A percentile compares a stretch with the other conserved stretches of the same genome.
phyloP scores from a whole-genome alignment of 2,797 vertebrate species.

The Argyrosomus regius region DNA sequence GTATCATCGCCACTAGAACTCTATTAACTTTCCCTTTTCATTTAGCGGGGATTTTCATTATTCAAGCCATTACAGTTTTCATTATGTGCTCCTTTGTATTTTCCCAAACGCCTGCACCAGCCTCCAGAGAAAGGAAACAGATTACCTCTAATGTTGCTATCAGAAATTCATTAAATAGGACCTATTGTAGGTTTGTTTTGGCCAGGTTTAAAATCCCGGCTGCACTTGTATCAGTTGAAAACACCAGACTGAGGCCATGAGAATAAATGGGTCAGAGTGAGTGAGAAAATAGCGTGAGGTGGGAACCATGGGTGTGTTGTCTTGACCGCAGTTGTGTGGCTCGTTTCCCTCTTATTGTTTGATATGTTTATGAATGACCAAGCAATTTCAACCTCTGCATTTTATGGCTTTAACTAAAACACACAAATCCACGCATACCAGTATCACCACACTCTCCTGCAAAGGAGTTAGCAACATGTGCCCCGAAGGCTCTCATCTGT shows the following conservation, averaged over 20 bases:
- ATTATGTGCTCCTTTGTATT: conserved; percentile 64
- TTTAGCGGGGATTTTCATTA: conserved; percentile 66
- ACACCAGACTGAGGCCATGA: conserved; percentile 15
- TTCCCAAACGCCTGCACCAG: conserved; percentile 47
- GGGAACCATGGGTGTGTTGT: conserved; percentile 12
- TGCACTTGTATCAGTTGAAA: conserved; percentile 15
- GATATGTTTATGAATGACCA: conserved; percentile 20
- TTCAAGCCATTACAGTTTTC: conserved; percentile 67
- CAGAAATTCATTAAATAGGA: conserved; percentile 43
- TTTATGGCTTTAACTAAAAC: conserved; percentile 28
- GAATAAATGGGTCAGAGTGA: conserved; percentile 18
- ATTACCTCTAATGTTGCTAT: conserved; percentile 61
- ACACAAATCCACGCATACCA: conserved; percentile 10
- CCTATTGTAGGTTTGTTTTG: conserved; percentile 49
- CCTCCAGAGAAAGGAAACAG: conserved; percentile 56
- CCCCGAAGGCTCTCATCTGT: conserved; percentile 76
- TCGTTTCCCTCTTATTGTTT: conserved; percentile 16
- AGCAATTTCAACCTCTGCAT: conserved; percentile 15
- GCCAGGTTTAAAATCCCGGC: conserved; percentile 38
- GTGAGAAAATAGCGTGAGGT: conserved; percentile 28
- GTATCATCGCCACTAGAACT: conserved; percentile 50
- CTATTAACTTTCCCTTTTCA: conserved; percentile 62
- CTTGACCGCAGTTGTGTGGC: conserved; percentile 17
- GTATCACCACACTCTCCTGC: conserved; percentile 13
- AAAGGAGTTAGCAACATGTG: conserved; percentile 27